These are phyloP conservation scores for Chionodraco myersi DNA, from an alignment of 2,113 vertebrate genomes.

Conservation along the genomic window DNA sequence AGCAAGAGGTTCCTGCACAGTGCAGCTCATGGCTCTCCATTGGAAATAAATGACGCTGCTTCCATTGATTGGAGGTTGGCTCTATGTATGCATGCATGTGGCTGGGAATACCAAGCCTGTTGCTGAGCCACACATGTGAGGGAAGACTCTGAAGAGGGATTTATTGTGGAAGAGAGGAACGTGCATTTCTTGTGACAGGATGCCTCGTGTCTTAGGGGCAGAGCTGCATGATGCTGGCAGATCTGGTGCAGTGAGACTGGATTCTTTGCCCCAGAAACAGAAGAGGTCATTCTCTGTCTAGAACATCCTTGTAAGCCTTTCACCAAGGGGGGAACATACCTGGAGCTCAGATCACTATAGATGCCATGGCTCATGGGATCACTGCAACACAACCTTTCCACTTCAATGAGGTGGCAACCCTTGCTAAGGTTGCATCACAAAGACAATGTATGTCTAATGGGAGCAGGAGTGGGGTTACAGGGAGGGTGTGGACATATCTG, in stretches of 20 bases:
- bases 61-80: constrained; percentile 36
- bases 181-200: not conserved
- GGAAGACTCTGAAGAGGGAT: not conserved
- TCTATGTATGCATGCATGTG: constrained; percentile 20
- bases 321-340: not conserved
- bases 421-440: constrained; percentile 7
- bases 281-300: constrained; percentile 21
- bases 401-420: constrained; percentile 26
- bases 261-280: constrained; percentile 18
- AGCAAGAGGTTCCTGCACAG: constrained; percentile 38
- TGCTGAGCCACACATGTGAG: not conserved
- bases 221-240: constrained; percentile 33
- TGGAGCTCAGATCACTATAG: not conserved
- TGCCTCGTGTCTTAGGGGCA: constrained; percentile 28
- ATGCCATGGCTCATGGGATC: constrained; percentile 30
- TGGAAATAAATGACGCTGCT: constrained; percentile 62
- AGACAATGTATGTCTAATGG: not conserved
- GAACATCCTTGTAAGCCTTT: constrained; percentile 19
- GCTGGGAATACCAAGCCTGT: not conserved
- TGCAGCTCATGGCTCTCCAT: constrained; percentile 10
- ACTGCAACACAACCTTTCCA: constrained; percentile 22
- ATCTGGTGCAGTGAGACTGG: constrained; percentile 36
- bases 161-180: not conserved
- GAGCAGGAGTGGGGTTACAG: not conserved
- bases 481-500: constrained; percentile 43